Conservation (phyloP, 2,888 invertebrate species). For the Gymnocheta viridis region DNA sequence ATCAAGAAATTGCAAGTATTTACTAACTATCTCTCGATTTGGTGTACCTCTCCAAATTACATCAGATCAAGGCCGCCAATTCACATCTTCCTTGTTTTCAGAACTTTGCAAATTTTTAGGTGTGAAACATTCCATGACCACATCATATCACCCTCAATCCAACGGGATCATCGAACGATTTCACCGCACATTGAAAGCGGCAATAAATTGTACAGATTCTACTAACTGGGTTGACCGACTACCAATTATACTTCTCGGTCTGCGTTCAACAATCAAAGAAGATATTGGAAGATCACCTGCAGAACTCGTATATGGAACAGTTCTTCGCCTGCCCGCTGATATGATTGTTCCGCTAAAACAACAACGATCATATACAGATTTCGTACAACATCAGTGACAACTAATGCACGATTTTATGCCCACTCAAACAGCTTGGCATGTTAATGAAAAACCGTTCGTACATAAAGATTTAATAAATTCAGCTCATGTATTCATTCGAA, state of each 20-base stretch:
- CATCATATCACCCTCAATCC: background rate
- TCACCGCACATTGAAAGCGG: background rate
- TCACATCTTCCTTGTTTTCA: constrained; percentile 3
- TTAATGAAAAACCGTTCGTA: background rate
- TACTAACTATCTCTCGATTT: background rate
- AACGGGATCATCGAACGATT: background rate
- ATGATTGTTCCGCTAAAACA: background rate
- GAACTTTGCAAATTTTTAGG: background rate
- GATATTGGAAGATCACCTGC: background rate
- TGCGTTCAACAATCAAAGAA: background rate
- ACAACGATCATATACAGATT: background rate
- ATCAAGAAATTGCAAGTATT: background rate
- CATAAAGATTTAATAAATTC: background rate
- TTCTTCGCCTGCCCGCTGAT: background rate
- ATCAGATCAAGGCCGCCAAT: constrained; percentile 1
- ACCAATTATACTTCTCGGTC: background rate
- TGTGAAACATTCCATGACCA: background rate
- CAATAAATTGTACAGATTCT: background rate
- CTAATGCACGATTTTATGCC: background rate
- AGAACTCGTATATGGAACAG: background rate
- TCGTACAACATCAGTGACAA: background rate
- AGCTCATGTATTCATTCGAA: background rate
- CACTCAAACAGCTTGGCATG: background rate
- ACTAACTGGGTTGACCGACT: background rate
- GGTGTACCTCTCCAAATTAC: background rate